Percentiles rank a stretch among this genome's conserved stretches.
Conservation (phyloP, 92 coral and sea anemone genomes). For the Zoanthus sociatus region DNA sequence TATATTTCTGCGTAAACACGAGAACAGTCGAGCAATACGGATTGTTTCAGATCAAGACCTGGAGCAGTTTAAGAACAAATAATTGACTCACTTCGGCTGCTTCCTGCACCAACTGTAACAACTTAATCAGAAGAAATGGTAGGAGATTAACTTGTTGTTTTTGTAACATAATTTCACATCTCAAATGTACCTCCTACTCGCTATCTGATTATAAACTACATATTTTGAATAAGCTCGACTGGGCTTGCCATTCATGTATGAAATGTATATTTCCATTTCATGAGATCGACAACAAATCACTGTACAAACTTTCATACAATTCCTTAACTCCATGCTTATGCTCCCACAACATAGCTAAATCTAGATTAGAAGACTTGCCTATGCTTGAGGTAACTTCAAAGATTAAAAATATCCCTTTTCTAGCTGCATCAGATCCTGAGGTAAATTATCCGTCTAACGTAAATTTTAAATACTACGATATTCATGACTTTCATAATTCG, state of each 20-base stretch:
- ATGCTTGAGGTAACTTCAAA: too few relatives aligned
- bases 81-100: neutral
- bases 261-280: slow-evolving; percentile 42
- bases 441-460: slow-evolving; percentile 29
- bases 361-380: too few relatives aligned
- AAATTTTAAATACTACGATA: slow-evolving; percentile 11
- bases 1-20: neutral
- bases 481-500: slow-evolving; percentile 26
- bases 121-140: slow-evolving; percentile 4
- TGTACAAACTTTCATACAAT: neutral
- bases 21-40: neutral
- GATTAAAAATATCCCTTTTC: neutral
- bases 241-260: slow-evolving; percentile 37
- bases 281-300: slow-evolving; percentile 25
- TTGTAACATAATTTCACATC: too few relatives aligned
- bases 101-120: neutral
- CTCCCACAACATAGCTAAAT: too few relatives aligned
- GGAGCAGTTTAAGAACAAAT: neutral
- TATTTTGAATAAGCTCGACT: slow-evolving; percentile 31
- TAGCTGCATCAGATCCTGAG: slow-evolving; percentile 45
- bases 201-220: slow-evolving; percentile 22
- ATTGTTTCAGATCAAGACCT: neutral
- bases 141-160: neutral
- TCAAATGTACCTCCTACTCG: neutral
- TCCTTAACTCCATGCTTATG: too few relatives aligned